Base-by-base conservation (phyloP, 37 sponge, comb jelly and placozoan species). In the Chondrilla cf. caribensis region DNA sequence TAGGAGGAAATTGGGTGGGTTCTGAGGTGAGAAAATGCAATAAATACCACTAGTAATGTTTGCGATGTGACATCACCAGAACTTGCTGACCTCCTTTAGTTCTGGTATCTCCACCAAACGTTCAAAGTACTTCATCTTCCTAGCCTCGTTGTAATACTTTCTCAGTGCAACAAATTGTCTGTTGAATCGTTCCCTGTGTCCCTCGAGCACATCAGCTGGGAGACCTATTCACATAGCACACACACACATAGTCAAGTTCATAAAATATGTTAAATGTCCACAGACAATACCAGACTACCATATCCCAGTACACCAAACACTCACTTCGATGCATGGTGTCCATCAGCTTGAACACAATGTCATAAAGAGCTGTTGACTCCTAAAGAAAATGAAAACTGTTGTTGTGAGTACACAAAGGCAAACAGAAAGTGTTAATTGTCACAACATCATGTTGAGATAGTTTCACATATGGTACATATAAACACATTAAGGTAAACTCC, bases 121-220 rank as follows among this genome's bases (percentile, higher is more conserved):
- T 76, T 92, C 79, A 43, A 95, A 60, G 66, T 95, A 95, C 39
- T 81, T 81, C 83, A 89, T 83, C 57, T 89, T 95, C 44, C 81
- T 60, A 32, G 90, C 90, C 37, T 93, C 87, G 44, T 67, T 60
- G 71, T 85, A 93, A 40, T 93, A 93, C 82, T 93, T 93, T 55
- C 93, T 86, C 62, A 93, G 58, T n/a, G 89, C 97, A 60, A 60
- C 71, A 72, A 89, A 96, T 47, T 96, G 97, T 60, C 92, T 79
- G 83, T 86, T 86, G 67, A 94, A 96, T 4, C 97, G 64, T 9
- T 93, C 92, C 78, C 97, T 90, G 84, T 96, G 97, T 55, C 97
- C 97, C 2, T 83, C 26, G 0, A 96, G 88, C 0, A 87, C 84
- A 0, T 96, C 97, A 32, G 84, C 86, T n/a, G 94, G 94, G 5